Evolutionary conservation across 2,113 vertebrate genomes (phyloP), one percentile per base, ranked within the genome.

Genomic region (Oplegnathus fasciatus): DNA sequence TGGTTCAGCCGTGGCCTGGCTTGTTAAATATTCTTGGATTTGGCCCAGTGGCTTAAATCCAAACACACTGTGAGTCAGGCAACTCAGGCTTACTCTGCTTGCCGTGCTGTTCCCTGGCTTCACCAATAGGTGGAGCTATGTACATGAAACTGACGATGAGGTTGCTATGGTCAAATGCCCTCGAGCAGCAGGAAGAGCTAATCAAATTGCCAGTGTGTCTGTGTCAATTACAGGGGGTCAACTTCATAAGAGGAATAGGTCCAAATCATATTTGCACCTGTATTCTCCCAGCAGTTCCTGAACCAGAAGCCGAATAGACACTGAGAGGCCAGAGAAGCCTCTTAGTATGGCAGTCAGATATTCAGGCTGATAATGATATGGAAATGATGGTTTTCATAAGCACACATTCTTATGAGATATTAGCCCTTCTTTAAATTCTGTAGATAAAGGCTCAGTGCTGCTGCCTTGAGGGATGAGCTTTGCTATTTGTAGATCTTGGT

Each of bases 101-200:
- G 28, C 37, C 55, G 11, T 82, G 90, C 60, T 82, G 76, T 92
- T 85, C 34, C 2, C 26, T 0, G 20, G 71, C 62, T 84, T 67
- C 50, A 57, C 85, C 95, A 92, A 94, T 93, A 95, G 93, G 94
- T 93, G 93, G 94, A 82, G 93, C 91, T 95, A 92, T 90, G 90
- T 94, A 91, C 95, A 94, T 88, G 74, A 95, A 93, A 86, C 94
- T 89, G 84, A 77, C 37, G 13, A 58, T 50, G 61, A 83, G 67
- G 74, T 74, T 66, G 74, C 67, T 28, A 44, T 85, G 88, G 89
- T 85, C 92, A 91, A 86, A 91, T 90, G 85, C 90, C 91, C 85
- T 87, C 24, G 34, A 91, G 92, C 86, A 91, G 82, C 82, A 86
- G 84, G 88, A 93, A 93, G 90, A 90, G 86, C 91, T 92, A 89